Conservation (phyloP, 2,113 vertebrate genomes). For the Micronisus gabar region DNA sequence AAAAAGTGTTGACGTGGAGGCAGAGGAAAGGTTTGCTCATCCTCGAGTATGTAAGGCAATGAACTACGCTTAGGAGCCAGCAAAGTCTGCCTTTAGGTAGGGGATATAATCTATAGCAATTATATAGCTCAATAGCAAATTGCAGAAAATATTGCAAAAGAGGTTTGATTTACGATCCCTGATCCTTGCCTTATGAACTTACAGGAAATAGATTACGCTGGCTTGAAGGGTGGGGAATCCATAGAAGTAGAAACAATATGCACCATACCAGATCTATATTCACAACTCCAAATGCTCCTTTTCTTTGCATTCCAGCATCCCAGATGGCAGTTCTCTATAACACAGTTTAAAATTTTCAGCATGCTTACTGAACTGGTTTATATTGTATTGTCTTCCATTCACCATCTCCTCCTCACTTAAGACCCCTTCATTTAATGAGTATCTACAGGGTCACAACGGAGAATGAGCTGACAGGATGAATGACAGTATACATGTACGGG, state of each 20-base stretch:
- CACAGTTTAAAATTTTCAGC: background rate
- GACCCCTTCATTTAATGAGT: background rate
- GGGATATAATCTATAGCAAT: background rate
- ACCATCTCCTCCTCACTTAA: background rate
- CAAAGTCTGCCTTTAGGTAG: background rate
- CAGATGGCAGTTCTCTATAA: slow-evolving; percentile 4
- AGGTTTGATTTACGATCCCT: background rate
- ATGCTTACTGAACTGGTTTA: background rate
- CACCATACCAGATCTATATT: background rate
- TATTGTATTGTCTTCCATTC: background rate
- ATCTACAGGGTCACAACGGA: background rate
- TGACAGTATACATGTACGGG: background rate
- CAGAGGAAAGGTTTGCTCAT: background rate
- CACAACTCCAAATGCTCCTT: slow-evolving; percentile 10
- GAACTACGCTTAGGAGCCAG: background rate
- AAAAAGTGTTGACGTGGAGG: background rate
- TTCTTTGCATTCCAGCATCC: background rate
- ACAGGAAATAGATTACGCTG: background rate
- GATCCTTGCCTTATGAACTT: background rate
- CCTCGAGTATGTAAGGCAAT: background rate
- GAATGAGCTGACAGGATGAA: background rate
- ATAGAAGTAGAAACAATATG: slow-evolving; percentile 14
- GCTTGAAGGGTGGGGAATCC: background rate
- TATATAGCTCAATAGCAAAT: background rate
- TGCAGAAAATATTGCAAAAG: background rate